A percentile compares a stretch with the other conserved stretches of the same genome.
Evolutionary conservation across 2,888 invertebrate species (phyloP).

Genomic region (Drosophila robusta): DNA sequence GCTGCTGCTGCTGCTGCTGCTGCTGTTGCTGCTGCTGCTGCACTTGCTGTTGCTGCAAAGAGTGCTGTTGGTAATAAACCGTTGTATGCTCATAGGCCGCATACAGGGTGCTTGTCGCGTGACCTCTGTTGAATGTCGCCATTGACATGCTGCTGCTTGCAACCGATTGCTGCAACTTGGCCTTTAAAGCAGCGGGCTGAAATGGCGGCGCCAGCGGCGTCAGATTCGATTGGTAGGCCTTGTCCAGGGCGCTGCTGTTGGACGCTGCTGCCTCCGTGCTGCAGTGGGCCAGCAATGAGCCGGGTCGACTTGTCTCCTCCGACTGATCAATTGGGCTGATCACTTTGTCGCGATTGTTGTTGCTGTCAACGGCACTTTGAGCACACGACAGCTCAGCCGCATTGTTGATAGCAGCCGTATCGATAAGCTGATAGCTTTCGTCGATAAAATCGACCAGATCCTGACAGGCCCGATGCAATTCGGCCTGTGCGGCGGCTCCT

Average conservation of each 20-base stretch:
- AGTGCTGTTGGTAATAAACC: slow-evolving; percentile 71
- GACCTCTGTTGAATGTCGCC: slow-evolving; percentile 26
- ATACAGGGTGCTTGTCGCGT: slow-evolving; percentile 51
- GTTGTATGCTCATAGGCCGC: slow-evolving; percentile 78
- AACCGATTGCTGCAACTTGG: slow-evolving; percentile 48
- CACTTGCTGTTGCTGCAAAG: slow-evolving; percentile 43
- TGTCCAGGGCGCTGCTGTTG: slow-evolving; percentile 62
- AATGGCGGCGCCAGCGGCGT: slow-evolving; percentile 82
- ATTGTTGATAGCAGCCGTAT: slow-evolving; percentile 39
- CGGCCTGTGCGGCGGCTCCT: slow-evolving; percentile 19
- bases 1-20: slow-evolving; percentile 47
- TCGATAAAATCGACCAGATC: slow-evolving; percentile 81
- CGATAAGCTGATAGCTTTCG: slow-evolving; percentile 78
- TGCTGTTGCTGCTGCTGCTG: slow-evolving; percentile 60
- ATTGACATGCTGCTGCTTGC: slow-evolving; percentile 34
- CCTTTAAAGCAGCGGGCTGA: slow-evolving; percentile 72
- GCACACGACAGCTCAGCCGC: slow-evolving; percentile 11
- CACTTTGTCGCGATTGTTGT: slow-evolving; percentile 42
- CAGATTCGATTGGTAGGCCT: slow-evolving; percentile 80
- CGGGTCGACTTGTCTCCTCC: slow-evolving; percentile 2
- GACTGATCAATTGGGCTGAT: slow-evolving; percentile 4
- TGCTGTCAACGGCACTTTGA: slow-evolving; percentile 48
- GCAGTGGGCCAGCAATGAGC: no score
- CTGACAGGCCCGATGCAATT: slow-evolving; percentile 68
- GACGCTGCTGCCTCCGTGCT: slow-evolving; percentile 17